Evolutionary conservation across 2,113 vertebrate species (phyloP).

Genomic region (human (Homo sapiens)): DNA sequence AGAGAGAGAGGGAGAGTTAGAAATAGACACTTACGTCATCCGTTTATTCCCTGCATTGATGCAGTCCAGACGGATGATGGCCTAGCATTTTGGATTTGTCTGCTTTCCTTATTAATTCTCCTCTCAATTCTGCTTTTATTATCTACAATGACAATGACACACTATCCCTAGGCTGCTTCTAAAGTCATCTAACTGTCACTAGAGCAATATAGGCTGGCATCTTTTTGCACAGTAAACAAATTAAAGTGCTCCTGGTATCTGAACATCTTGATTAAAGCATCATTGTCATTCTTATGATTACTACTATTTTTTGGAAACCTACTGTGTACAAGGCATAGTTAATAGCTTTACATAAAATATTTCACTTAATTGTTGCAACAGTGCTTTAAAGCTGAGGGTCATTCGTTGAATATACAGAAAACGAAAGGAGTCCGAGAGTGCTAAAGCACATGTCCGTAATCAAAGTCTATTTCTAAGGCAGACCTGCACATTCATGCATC

Average conservation of each 20-base stretch:
- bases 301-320: conserved; percentile 2
- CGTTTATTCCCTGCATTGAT: conserved; percentile 52
- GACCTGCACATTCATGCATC: accelerated
- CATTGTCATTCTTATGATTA: background rate
- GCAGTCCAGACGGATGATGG: conserved; percentile 66
- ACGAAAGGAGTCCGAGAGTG: background rate
- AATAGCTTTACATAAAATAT: background rate
- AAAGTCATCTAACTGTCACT: conserved; percentile 68
- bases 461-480: background rate
- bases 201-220: conserved; percentile 57
- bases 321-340: background rate
- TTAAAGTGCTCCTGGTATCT: conserved; percentile 30
- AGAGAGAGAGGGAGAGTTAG: conserved; percentile 51
- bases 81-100: conserved; percentile 66
- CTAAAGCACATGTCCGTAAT: background rate
- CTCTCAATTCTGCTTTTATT: conserved; percentile 73
- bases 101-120: conserved; percentile 74
- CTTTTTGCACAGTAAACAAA: conserved; percentile 66
- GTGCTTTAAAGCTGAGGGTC: background rate
- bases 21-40: conserved; percentile 76
- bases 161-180: conserved; percentile 58
- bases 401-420: background rate
- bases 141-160: conserved; percentile 59
- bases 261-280: conserved; percentile 26
- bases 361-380: background rate